Evolutionary conservation across 2,797 vertebrate genomes (phyloP).

Genomic region (Etheostoma nigrum): DNA sequence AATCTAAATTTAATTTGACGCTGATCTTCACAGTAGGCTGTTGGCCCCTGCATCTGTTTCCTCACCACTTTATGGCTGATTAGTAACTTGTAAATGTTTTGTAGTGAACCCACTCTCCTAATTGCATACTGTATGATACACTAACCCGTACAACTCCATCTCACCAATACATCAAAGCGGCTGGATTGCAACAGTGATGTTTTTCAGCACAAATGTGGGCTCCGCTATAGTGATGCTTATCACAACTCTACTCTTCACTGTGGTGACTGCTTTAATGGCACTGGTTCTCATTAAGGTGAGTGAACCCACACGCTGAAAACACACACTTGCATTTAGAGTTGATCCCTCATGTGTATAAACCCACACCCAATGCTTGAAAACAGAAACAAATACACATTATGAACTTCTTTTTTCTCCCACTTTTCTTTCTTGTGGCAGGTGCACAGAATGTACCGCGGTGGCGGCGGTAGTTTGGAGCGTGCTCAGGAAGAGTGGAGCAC

Average conservation of each 20-base stretch:
- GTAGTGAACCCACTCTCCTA: slow-evolving; percentile 48
- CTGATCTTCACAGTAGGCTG: slow-evolving; percentile 11
- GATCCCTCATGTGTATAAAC: not conserved
- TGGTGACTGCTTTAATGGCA: slow-evolving; percentile 86
- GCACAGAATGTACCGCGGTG: slow-evolving; percentile 92
- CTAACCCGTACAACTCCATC: slow-evolving; percentile 74
- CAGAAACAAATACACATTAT: not conserved
- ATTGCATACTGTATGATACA: slow-evolving; percentile 46
- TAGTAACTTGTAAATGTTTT: slow-evolving; percentile 17
- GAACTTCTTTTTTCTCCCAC: not conserved
- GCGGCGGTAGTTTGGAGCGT: slow-evolving; percentile 91
- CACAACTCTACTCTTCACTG: slow-evolving; percentile 90
- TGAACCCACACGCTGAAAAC: slow-evolving; percentile 20
- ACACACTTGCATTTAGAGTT: not conserved
- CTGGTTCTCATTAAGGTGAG: slow-evolving; percentile 86
- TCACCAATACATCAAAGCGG: slow-evolving; percentile 77
- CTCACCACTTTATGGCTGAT: slow-evolving; percentile 38
- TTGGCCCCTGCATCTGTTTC: slow-evolving; percentile 36
- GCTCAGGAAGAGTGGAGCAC: slow-evolving; percentile 94
- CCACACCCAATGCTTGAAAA: not conserved
- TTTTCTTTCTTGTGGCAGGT: slow-evolving; percentile 80
- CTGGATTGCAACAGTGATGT: slow-evolving; percentile 85
- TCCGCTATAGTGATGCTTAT: slow-evolving; percentile 93
- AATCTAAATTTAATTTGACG: not conserved
- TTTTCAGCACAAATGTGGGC: slow-evolving; percentile 82